Evolutionary conservation across 2,113 vertebrate species (phyloP).

Genomic region (Meleagris gallopavo): DNA sequence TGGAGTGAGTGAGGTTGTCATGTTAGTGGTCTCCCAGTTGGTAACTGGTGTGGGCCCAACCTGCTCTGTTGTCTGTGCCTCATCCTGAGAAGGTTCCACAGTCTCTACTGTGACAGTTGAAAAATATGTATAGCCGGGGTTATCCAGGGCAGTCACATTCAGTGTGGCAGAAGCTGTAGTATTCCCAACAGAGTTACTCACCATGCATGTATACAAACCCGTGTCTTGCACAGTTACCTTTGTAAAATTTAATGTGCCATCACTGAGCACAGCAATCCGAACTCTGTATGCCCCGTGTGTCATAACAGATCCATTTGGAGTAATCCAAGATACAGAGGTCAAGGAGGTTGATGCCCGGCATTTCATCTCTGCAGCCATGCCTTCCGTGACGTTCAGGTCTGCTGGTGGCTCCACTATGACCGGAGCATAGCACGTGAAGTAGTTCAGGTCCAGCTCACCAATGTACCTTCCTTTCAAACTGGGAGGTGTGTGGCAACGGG

Average conservation of each 20-base stretch:
- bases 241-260: conserved; percentile 97
- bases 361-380: conserved; percentile 96
- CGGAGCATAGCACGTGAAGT: conserved; percentile 97
- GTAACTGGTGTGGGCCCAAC: conserved; percentile 90
- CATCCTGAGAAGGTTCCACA: conserved; percentile 93
- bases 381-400: conserved; percentile 98
- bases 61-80: conserved; percentile 90
- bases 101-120: conserved; percentile 98
- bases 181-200: conserved; percentile 98
- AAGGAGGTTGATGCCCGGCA: conserved; percentile 93
- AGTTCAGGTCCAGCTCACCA: conserved; percentile 96
- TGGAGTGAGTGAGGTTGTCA: conserved; percentile 88
- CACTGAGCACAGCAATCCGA: conserved; percentile 95
- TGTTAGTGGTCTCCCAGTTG: conserved; percentile 90
- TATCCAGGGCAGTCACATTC: conserved; percentile 94
- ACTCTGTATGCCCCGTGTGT: conserved; percentile 96
- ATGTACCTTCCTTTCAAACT: conserved; percentile 96
- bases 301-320: conserved; percentile 97
- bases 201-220: conserved; percentile 97
- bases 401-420: conserved; percentile 97
- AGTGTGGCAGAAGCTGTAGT: conserved; percentile 96
- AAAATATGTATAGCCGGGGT: conserved; percentile 93
- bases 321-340: conserved; percentile 99
- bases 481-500: conserved; percentile 92
- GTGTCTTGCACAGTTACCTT: conserved; percentile 98